phyloP scores from a whole-genome alignment of 2,888 invertebrate genomes.

The Stratiomys singularior region DNA sequence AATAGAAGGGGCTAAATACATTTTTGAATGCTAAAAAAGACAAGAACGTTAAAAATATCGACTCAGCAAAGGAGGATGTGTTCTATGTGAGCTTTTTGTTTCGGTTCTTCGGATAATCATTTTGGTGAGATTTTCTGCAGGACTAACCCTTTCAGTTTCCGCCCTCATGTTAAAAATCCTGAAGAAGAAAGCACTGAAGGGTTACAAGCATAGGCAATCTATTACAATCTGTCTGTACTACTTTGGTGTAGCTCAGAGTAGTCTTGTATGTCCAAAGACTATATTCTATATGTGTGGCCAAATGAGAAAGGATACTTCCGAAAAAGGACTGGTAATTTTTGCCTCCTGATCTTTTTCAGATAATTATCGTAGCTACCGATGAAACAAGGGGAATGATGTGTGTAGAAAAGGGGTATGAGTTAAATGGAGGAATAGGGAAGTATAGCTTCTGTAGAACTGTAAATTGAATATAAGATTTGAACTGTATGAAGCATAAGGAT shows the following conservation, averaged over 20 bases:
- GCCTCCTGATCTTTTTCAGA: slow-evolving; percentile 40
- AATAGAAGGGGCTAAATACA: background rate
- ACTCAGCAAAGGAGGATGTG: too few relatives aligned
- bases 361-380: slow-evolving; percentile 28
- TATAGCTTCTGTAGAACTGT: background rate
- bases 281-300: slow-evolving; percentile 26
- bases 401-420: background rate
- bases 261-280: slow-evolving; percentile 13
- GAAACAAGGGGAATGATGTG: too few relatives aligned
- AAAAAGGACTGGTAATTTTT: slow-evolving; percentile 40
- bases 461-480: background rate
- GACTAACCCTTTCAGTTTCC: background rate
- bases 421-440: background rate
- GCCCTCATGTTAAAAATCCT: background rate
- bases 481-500: background rate
- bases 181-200: background rate
- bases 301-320: slow-evolving; percentile 43
- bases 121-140: too few relatives aligned
- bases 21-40: background rate
- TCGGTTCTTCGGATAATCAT: too few relatives aligned
- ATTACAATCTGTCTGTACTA: background rate
- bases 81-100: too few relatives aligned
- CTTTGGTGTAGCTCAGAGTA: background rate
- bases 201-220: slow-evolving; percentile 7
- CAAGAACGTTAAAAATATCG: too few relatives aligned